phyloP scores from a whole-genome alignment of 2,888 invertebrate species.

The Osedax frankpressi region DNA sequence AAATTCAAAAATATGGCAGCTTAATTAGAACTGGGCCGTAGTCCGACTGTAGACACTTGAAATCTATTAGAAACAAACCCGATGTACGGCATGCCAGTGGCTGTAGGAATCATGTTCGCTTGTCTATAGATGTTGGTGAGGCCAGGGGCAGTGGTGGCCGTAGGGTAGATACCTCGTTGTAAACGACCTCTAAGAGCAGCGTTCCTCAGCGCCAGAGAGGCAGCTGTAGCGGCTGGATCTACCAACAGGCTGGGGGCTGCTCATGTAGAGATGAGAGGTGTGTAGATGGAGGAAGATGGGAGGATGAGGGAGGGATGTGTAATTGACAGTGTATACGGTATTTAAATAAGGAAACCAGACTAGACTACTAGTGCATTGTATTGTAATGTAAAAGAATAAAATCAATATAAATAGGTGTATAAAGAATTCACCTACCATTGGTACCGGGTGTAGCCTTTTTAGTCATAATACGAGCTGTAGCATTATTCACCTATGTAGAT shows the following conservation, averaged over 20 bases:
- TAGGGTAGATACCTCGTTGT: not conserved
- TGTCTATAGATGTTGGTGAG: not conserved
- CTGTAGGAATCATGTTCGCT: not conserved
- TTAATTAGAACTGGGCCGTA: too few species aligned
- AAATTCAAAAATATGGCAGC: too few species aligned
- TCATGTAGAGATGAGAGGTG: not conserved
- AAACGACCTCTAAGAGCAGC: not conserved
- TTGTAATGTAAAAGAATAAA: too few species aligned
- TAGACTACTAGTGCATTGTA: not conserved
- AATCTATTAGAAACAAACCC: too few species aligned
- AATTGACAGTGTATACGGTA: too few species aligned
- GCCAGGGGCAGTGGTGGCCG: not conserved
- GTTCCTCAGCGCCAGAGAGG: not conserved
- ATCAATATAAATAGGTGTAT: not conserved
- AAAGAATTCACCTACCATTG: not conserved
- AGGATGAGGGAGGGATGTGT: not conserved
- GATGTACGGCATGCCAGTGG: not conserved
- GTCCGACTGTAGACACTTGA: too few species aligned
- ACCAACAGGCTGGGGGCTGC: not conserved
- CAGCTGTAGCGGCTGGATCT: not conserved
- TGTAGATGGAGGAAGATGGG: not conserved
- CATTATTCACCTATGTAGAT: conserved; percentile 74
- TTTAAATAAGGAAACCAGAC: not conserved
- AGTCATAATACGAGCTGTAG: conserved; percentile 96
- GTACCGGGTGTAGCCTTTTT: conserved; percentile 57